Evolutionary conservation across 1,140 invertebrate species (phyloP), one percentile per base, ranked within the genome.

Genomic region (Amyelois transitella): DNA sequence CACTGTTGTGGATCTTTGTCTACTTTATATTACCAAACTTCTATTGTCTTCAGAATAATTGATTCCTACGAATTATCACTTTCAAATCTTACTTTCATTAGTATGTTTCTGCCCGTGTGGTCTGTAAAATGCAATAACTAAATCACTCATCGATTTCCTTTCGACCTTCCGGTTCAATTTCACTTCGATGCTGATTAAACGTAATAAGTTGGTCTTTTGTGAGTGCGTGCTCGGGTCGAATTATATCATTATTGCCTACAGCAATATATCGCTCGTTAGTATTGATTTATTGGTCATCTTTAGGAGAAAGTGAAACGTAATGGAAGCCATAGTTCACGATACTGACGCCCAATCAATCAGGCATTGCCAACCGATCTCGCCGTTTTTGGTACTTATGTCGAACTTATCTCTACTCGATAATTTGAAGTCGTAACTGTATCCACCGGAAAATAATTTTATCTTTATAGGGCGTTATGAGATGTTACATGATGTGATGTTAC

Each of bases 291-390:
- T 58, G 65, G 54, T 62, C 64, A 52, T 64, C 70, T 79, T 76
- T 77, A 67, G 66, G 77, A 73, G 77, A 84, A 82, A 84, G 79
- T 73, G 62, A 63, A 61, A 54, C 60, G 58, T 69, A 61, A 65
- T 55, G 51, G 51, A 54, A 62, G 57, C 56, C 64, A 75, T 79
- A 75, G 70, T 73, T 79, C 68, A 72, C 71, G 58, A 63, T 54
- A 49, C 28, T 60, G 21, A 18, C 28, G 58, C 54, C 45, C 53
- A 62, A 68, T 76, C 58, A 62, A 74, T 76, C 64, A 64, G 59
- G 62, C 59, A 55, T 62, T 12, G 14, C 20, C 43, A 53, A 17
- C 45, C 5, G 45, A 48, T 5, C n/a, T 19, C 43, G 20, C 63
- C 12, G n/a, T 38, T 14, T 38, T 38, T n/a, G 32, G 32, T 14